phyloP scores from a whole-genome alignment of 1,140 invertebrate species.

The Berghia stephanieae region DNA sequence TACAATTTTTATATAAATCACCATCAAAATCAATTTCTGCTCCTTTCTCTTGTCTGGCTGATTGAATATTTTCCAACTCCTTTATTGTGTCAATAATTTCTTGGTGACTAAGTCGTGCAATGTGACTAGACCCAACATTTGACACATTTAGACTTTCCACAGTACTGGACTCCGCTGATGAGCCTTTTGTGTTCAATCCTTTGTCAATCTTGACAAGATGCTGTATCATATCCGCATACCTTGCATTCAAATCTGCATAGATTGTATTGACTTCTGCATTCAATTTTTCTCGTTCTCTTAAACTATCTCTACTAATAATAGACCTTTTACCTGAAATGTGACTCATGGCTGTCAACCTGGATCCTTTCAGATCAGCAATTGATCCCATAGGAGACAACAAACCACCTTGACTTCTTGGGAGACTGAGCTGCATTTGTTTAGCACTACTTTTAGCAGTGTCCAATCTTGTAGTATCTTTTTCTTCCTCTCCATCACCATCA shows the following conservation, averaged over 20 bases:
- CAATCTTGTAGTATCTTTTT: neutral
- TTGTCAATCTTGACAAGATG: slow-evolving; percentile 47
- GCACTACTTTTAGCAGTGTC: neutral
- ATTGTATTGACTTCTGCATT: slow-evolving; percentile 46
- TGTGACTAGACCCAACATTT: neutral
- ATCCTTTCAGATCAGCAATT: neutral
- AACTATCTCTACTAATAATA: slow-evolving; percentile 49
- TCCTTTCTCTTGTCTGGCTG: neutral
- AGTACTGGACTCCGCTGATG: neutral
- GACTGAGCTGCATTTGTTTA: neutral
- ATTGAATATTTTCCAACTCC: too few relatives aligned
- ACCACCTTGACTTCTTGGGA: neutral
- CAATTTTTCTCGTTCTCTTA: slow-evolving; percentile 49
- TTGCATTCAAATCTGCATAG: slow-evolving; percentile 44
- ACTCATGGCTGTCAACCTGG: neutral
- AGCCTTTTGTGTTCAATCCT: slow-evolving; percentile 22
- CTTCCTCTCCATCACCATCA: neutral
- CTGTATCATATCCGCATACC: slow-evolving; percentile 49
- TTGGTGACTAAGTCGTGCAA: neutral
- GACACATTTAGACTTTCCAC: neutral
- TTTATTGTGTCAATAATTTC: neutral
- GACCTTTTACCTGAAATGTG: slow-evolving; percentile 29
- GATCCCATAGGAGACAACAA: slow-evolving; percentile 16
- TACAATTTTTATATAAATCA: too few relatives aligned
- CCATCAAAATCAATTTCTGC: neutral